Evolutionary conservation across 2,797 vertebrate species (phyloP).

Genomic region (Eutrigla gurnardus): DNA sequence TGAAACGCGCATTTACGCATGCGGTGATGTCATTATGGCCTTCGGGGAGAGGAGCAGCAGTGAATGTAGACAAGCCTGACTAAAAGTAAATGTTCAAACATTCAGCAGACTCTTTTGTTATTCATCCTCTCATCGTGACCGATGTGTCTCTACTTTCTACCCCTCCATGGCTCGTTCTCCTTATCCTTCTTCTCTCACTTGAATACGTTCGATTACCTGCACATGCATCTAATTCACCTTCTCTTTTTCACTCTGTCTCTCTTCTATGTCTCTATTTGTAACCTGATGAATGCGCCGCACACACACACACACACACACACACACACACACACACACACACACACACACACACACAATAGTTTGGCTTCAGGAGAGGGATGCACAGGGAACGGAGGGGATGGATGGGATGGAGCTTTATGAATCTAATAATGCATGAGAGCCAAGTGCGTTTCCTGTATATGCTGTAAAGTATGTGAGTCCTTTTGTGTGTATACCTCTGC

Average conservation of each 20-base stretch:
- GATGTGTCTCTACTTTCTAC: slow-evolving; percentile 12
- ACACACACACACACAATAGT: slow-evolving; percentile 41
- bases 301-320: neutral
- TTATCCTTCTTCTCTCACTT: slow-evolving; percentile 5
- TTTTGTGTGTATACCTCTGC: slow-evolving; percentile 24
- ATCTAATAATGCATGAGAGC: slow-evolving; percentile 51
- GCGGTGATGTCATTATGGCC: slow-evolving; percentile 40
- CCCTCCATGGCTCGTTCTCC: slow-evolving; percentile 5
- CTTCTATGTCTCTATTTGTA: slow-evolving; percentile 31
- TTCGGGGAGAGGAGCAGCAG: neutral
- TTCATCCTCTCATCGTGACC: slow-evolving; percentile 27
- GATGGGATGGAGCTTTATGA: slow-evolving; percentile 46
- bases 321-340: neutral
- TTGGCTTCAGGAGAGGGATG: slow-evolving; percentile 45
- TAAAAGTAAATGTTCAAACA: slow-evolving; percentile 63
- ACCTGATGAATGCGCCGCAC: slow-evolving; percentile 29
- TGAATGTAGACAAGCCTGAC: slow-evolving; percentile 16
- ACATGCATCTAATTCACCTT: slow-evolving; percentile 3
- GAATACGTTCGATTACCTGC: slow-evolving; percentile 3
- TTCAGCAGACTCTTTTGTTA: slow-evolving; percentile 53
- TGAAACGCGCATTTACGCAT: slow-evolving; percentile 18
- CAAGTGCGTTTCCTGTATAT: slow-evolving; percentile 39
- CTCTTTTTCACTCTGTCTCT: neutral
- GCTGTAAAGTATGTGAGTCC: slow-evolving; percentile 1
- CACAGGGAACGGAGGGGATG: slow-evolving; percentile 28